A percentile compares a stretch with the other conserved stretches of the same genome.
phyloP scores from a whole-genome alignment of 2,797 vertebrate genomes.

The Oreochromis mossambicus region DNA sequence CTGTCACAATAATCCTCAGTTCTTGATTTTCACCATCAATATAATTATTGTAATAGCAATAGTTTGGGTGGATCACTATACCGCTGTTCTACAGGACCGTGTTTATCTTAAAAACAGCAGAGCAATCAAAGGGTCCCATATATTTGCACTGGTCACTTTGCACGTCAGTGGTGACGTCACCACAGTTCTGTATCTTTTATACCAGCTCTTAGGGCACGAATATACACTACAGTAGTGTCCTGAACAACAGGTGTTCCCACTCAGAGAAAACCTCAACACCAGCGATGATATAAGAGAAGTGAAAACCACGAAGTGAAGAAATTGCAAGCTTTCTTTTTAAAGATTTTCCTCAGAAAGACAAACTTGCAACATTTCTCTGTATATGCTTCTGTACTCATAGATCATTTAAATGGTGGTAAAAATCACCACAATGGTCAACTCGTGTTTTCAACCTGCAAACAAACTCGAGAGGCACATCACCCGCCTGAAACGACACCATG shows the following conservation, averaged over 20 bases:
- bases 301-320: neutral
- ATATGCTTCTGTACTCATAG: neutral
- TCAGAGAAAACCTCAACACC: no score
- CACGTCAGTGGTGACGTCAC: neutral
- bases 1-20: neutral
- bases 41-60: neutral
- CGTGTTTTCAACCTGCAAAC: neutral
- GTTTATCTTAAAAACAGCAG: neutral
- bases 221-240: no score
- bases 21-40: neutral
- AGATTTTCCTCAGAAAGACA: neutral
- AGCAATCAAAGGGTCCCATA: neutral
- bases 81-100: neutral
- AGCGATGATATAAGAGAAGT: neutral
- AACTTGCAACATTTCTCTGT: neutral
- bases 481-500: neutral
- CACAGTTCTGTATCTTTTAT: neutral
- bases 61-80: neutral
- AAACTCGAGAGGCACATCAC: neutral
- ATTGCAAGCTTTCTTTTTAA: neutral
- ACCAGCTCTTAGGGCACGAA: no score
- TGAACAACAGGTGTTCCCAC: no score
- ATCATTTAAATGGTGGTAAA: neutral
- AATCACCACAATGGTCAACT: neutral
- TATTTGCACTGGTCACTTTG: neutral